Evolutionary conservation across 2,797 vertebrate genomes (phyloP).

Genomic region (Zonotrichia albicollis): DNA sequence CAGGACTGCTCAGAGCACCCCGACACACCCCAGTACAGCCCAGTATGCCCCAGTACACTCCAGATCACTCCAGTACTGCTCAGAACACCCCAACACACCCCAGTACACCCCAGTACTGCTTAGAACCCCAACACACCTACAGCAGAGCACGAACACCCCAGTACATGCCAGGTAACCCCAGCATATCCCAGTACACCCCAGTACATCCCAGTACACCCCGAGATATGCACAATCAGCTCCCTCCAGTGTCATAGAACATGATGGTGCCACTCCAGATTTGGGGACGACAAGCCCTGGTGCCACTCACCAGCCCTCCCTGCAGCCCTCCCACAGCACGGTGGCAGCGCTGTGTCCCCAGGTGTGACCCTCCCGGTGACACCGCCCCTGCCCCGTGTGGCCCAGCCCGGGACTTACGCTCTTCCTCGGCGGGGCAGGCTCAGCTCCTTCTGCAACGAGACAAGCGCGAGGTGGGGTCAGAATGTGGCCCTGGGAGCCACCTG

Average conservation of each 20-base stretch:
- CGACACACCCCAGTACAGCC: background rate
- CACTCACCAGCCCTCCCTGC: rapidly evolving
- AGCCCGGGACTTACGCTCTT: slow-evolving; percentile 74
- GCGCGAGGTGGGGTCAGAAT: background rate
- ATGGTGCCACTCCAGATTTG: background rate
- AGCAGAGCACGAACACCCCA: too few species aligned
- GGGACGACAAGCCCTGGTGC: background rate
- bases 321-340: background rate
- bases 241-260: rapidly evolving
- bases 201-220: background rate
- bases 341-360: background rate
- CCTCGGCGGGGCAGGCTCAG: slow-evolving; percentile 82
- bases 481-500: rapidly evolving
- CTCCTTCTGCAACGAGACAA: slow-evolving; percentile 79
- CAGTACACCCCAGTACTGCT: background rate
- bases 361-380: background rate
- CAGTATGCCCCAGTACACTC: background rate
- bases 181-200: background rate
- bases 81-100: background rate
- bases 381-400: background rate
- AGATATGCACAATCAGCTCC: rapidly evolving
- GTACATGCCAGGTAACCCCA: too few species aligned
- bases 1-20: background rate
- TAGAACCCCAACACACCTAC: too few species aligned
- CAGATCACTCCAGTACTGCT: background rate